Evolutionary conservation across 1,140 invertebrate genomes (phyloP).

Genomic region (Potamilus streckersoni): DNA sequence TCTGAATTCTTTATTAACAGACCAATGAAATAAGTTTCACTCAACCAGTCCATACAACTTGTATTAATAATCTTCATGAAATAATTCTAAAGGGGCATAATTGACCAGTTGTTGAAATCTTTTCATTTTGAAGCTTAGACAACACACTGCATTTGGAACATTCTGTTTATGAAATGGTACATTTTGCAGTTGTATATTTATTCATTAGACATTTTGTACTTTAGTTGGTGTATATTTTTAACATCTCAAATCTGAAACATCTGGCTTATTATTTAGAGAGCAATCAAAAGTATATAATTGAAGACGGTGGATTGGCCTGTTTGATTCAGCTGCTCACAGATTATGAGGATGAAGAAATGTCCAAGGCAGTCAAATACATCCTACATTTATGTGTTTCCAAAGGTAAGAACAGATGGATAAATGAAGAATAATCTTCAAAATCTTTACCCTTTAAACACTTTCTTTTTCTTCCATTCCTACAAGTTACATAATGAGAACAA

Average conservation of each 20-base stretch:
- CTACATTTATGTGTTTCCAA: slow-evolving; percentile 26
- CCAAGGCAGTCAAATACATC: slow-evolving; percentile 28
- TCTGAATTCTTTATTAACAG: no score
- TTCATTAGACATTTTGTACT: not conserved
- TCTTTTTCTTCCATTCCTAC: no score
- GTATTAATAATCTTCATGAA: no score
- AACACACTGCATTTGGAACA: no score
- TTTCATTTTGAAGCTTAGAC: no score
- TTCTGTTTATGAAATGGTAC: not conserved
- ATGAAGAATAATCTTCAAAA: no score
- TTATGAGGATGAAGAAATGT: slow-evolving; percentile 20
- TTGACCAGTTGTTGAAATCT: no score
- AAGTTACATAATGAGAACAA: no score
- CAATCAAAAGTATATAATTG: slow-evolving; percentile 11
- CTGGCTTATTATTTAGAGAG: slow-evolving; percentile 9
- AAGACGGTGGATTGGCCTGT: slow-evolving; percentile 13
- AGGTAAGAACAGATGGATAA: slow-evolving; percentile 3
- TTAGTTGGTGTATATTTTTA: not conserved
- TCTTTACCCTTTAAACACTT: no score
- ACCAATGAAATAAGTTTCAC: no score
- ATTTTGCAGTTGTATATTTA: not conserved
- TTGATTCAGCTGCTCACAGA: slow-evolving; percentile 23
- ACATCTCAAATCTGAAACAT: not conserved
- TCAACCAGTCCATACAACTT: no score
- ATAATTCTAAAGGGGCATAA: no score